phyloP scores from a whole-genome alignment of 2,888 invertebrate genomes.

The Caenorhabditis wallacei region DNA sequence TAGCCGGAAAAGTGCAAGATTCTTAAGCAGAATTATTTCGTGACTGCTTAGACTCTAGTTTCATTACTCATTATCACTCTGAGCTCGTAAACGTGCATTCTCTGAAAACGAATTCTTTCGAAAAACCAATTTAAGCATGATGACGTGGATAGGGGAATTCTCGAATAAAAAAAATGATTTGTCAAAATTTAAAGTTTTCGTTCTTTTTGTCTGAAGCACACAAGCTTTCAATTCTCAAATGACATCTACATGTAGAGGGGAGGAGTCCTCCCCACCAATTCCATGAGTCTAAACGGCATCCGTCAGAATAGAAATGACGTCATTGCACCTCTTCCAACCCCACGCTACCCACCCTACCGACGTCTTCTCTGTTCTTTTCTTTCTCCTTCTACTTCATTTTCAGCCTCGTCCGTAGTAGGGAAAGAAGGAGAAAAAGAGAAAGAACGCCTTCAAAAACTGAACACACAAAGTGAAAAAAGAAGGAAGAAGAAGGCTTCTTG shows the following conservation, averaged over 20 bases:
- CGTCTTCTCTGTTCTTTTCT: constrained; percentile 1
- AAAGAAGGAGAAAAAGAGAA: constrained; percentile 3
- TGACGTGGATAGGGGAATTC: constrained; percentile 1
- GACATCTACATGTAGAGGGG: constrained; percentile 36
- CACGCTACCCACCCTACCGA: constrained; percentile 8
- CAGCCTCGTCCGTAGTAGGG: constrained; percentile 10
- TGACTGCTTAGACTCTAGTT: no score
- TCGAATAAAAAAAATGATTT: constrained; percentile 17
- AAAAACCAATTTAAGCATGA: background rate
- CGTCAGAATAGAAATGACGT: constrained; percentile 46
- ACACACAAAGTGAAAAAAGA: constrained; percentile 13
- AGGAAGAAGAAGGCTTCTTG: constrained; percentile 40
- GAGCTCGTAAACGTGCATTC: background rate
- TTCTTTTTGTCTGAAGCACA: background rate
- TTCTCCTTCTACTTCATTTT: constrained; percentile 50
- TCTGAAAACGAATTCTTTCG: no score
- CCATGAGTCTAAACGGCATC: constrained; percentile 42
- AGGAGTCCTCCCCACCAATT: constrained; percentile 8
- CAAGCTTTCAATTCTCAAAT: constrained; percentile 20
- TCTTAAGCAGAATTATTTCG: no score
- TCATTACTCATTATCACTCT: no score
- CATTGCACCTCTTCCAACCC: constrained; percentile 23
- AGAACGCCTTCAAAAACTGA: constrained; percentile 2
- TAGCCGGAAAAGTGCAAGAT: no score
- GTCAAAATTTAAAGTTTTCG: constrained; percentile 3